phyloP scores from a whole-genome alignment of 2,888 invertebrate genomes.

The Apomyelois bistriatella region DNA sequence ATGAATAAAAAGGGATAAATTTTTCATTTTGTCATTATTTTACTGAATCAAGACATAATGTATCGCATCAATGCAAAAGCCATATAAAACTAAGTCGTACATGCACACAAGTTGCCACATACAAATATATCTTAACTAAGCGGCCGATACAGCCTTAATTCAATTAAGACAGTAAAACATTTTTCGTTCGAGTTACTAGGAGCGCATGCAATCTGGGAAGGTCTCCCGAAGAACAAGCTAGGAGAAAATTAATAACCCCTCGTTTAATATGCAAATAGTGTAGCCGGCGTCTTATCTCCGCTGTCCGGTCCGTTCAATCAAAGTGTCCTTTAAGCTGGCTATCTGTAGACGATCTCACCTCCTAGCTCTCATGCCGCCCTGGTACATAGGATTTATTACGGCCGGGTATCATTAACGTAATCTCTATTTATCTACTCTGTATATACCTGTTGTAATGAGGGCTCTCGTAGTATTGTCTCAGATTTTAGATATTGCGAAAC shows the following conservation, averaged over 20 bases:
- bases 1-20: too few relatives aligned
- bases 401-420: slow-evolving; percentile 54
- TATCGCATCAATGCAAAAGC: neutral
- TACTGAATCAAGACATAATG: too few relatives aligned
- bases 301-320: slow-evolving; percentile 76
- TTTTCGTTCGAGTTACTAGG: slow-evolving; percentile 12
- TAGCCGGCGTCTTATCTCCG: slow-evolving; percentile 57
- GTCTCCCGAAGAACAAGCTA: slow-evolving; percentile 22
- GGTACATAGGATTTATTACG: slow-evolving; percentile 60
- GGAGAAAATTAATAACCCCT: slow-evolving; percentile 70
- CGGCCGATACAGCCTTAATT: slow-evolving; percentile 16
- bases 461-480: slow-evolving; percentile 11
- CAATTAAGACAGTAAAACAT: slow-evolving; percentile 15
- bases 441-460: slow-evolving; percentile 30
- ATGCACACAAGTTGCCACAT: neutral
- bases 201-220: slow-evolving; percentile 25
- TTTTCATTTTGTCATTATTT: too few relatives aligned
- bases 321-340: slow-evolving; percentile 68
- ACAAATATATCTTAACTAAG: slow-evolving; percentile 6
- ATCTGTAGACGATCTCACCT: slow-evolving; percentile 60
- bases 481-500: slow-evolving; percentile 10
- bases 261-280: slow-evolving; percentile 76
- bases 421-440: slow-evolving; percentile 49
- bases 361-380: slow-evolving; percentile 55
- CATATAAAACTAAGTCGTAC: neutral